A percentile compares a stretch with the other conserved stretches of the same genome.
Conservation (phyloP, 92 coral and sea anemone species). For the Anthopleura xanthogrammica region DNA sequence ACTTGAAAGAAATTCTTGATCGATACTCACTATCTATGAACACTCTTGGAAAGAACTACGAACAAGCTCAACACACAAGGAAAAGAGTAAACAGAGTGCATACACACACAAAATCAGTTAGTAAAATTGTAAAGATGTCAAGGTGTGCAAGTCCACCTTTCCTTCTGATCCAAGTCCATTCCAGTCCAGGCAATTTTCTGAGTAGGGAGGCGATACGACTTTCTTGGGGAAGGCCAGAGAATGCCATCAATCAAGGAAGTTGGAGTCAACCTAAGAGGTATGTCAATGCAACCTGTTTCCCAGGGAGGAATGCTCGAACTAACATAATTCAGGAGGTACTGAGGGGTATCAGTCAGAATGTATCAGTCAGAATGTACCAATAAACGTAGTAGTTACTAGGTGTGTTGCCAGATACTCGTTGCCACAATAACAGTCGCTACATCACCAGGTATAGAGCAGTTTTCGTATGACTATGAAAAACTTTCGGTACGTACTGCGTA, state of each 20-base stretch:
- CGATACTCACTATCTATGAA: conserved; percentile 60
- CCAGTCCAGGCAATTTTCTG: conserved; percentile 64
- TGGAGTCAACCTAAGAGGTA: conserved; percentile 77
- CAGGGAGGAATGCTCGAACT: neutral
- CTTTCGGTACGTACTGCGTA: too few relatives aligned
- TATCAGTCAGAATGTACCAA: too few relatives aligned
- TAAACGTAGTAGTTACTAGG: too few relatives aligned
- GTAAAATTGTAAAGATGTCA: neutral
- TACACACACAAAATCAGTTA: neutral
- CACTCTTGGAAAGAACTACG: conserved; percentile 47
- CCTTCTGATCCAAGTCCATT: conserved; percentile 74
- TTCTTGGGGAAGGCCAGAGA: conserved; percentile 86
- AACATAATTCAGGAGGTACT: too few relatives aligned
- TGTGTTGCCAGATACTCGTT: too few relatives aligned
- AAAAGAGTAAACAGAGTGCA: neutral
- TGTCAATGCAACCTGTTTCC: neutral
- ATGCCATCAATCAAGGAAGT: conserved; percentile 80
- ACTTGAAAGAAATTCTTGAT: conserved; percentile 76
- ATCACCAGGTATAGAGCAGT: too few relatives aligned
- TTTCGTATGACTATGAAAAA: too few relatives aligned
- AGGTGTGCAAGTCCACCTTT: conserved; percentile 53
- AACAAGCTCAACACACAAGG: conserved; percentile 17
- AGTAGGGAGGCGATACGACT: conserved; percentile 79
- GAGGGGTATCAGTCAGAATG: neutral
- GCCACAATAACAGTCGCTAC: too few relatives aligned